Evolutionary conservation across 1,140 invertebrate genomes (phyloP).

Genomic region (Drosophila saltans): DNA sequence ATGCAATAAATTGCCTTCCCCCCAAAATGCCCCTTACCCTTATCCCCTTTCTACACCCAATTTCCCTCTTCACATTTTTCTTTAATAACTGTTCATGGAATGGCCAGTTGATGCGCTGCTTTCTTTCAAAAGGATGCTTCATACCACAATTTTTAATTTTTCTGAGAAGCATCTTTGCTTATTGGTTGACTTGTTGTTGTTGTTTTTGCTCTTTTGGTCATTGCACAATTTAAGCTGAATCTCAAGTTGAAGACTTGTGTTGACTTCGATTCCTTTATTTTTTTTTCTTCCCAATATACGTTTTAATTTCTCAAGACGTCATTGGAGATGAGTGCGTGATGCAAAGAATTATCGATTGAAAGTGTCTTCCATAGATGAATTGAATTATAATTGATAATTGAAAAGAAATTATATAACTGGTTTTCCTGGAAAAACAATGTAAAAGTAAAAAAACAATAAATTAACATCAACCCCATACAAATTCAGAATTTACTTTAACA

Average conservation of each 20-base stretch:
- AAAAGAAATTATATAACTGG: no score
- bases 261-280: not conserved
- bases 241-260: not conserved
- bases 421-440: no score
- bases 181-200: constrained; percentile 29
- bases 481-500: no score
- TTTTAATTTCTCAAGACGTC: constrained; percentile 6
- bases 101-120: constrained; percentile 11
- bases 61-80: constrained; percentile 51
- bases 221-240: constrained; percentile 56
- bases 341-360: not conserved
- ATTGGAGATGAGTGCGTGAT: not conserved
- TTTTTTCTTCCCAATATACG: not conserved
- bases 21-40: no score
- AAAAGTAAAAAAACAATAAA: no score
- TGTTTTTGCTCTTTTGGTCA: constrained; percentile 42
- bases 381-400: no score
- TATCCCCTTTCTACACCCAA: constrained; percentile 53
- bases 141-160: constrained; percentile 43
- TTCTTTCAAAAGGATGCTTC: constrained; percentile 33
- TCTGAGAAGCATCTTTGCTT: constrained; percentile 55
- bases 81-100: constrained; percentile 30
- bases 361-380: no score
- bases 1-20: constrained; percentile 61
- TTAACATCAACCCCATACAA: no score